Evolutionary conservation across 2,797 vertebrate species (phyloP).

Genomic region (Spizella passerina): DNA sequence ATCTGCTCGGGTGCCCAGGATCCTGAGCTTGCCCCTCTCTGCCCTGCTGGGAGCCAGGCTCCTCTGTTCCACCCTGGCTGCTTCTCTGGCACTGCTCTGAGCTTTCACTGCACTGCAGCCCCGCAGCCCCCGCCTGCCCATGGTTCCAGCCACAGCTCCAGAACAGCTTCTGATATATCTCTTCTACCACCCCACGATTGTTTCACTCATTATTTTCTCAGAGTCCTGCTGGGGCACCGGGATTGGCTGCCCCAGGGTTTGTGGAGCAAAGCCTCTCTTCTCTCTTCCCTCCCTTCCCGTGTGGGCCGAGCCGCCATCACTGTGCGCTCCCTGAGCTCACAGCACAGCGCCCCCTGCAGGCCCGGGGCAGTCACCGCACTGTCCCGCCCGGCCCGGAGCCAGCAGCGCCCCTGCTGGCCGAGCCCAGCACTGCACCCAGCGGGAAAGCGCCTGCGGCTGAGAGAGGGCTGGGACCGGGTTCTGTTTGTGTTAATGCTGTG

Average conservation of each 20-base stretch:
- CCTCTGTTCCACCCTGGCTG: neutral
- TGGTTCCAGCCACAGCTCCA: neutral
- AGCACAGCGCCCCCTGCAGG: neutral
- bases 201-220: neutral
- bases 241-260: neutral
- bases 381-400: neutral
- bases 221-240: neutral
- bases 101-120: neutral
- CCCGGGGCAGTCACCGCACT: neutral
- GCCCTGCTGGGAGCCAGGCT: neutral
- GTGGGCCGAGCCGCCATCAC: too few relatives aligned
- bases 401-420: neutral
- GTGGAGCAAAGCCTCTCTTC: neutral
- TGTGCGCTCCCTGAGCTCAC: accelerated
- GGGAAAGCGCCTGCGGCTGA: neutral
- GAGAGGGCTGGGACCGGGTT: neutral
- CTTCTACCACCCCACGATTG: neutral
- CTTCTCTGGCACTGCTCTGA: neutral
- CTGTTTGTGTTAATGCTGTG: neutral
- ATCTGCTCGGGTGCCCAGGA: neutral
- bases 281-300: neutral
- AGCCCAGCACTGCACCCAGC: neutral
- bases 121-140: accelerated
- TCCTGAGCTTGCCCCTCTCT: neutral
- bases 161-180: neutral